Evolutionary conservation across 2,113 vertebrate genomes (phyloP).

Genomic region (Cyphotilapia sp.): DNA sequence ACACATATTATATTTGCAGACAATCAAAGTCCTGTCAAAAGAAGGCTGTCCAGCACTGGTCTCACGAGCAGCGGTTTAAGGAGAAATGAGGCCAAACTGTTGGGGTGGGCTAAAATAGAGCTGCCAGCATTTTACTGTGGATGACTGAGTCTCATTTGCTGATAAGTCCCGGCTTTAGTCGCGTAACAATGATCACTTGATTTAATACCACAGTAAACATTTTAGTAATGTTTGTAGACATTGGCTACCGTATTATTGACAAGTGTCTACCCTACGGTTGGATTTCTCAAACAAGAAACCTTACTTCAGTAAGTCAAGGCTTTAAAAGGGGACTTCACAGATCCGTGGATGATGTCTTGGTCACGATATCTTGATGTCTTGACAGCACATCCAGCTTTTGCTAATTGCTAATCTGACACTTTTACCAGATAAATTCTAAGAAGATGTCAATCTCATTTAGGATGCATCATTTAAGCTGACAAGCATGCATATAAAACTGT

Average conservation of each 20-base stretch:
- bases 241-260: not conserved
- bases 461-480: not conserved
- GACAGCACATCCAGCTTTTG: not conserved
- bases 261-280: not conserved
- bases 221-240: not conserved
- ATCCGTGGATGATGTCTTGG: not conserved
- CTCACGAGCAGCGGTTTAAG: not conserved
- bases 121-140: not conserved
- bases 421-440: not conserved
- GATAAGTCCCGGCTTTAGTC: not conserved
- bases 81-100: not conserved
- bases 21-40: not conserved
- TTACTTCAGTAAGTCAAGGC: not conserved
- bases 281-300: not conserved
- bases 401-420: not conserved
- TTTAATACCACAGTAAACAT: not conserved
- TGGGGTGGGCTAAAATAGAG: not conserved
- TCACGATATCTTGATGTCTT: not conserved
- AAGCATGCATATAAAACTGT: not conserved
- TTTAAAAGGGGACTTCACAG: not conserved
- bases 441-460: not conserved
- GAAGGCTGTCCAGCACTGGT: not conserved
- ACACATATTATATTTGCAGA: not conserved
- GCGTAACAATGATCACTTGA: not conserved
- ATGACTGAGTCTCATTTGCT: not conserved